A percentile compares a stretch with the other conserved stretches of the same genome.
phyloP scores from a whole-genome alignment of 2,797 vertebrate genomes.

The Micrastur ruficollis region DNA sequence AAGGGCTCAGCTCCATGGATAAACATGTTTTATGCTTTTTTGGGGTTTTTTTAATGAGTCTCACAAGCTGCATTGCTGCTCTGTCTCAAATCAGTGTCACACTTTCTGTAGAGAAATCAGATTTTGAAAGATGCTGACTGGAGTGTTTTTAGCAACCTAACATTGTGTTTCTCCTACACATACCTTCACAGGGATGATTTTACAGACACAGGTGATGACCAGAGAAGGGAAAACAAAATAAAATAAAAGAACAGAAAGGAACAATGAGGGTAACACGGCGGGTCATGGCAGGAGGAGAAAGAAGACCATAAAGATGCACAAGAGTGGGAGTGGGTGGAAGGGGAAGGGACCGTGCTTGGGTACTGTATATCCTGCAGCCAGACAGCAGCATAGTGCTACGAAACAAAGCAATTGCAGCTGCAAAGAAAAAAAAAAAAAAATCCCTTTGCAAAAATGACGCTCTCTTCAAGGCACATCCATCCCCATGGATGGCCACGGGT shows the following conservation, averaged over 20 bases:
- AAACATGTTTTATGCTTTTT: neutral
- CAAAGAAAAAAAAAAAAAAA: neutral
- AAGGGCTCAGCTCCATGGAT: accelerated
- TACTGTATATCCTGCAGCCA: neutral
- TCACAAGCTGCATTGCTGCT: accelerated
- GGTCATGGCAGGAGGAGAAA: neutral
- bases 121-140: neutral
- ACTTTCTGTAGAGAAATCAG: neutral
- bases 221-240: neutral
- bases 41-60: neutral
- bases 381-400: neutral
- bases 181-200: neutral
- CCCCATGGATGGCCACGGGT: accelerated
- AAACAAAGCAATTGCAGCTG: neutral
- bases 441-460: accelerated
- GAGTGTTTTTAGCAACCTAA: neutral
- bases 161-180: neutral
- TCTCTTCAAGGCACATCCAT: neutral
- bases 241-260: neutral
- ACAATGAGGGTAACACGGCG: accelerated
- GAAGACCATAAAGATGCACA: neutral
- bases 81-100: neutral
- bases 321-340: neutral
- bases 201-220: neutral
- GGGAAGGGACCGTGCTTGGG: neutral